Percentiles rank a stretch among this genome's conserved stretches.
phyloP scores from a whole-genome alignment of 2,113 vertebrate genomes.

The Hyperoodon ampullatus region DNA sequence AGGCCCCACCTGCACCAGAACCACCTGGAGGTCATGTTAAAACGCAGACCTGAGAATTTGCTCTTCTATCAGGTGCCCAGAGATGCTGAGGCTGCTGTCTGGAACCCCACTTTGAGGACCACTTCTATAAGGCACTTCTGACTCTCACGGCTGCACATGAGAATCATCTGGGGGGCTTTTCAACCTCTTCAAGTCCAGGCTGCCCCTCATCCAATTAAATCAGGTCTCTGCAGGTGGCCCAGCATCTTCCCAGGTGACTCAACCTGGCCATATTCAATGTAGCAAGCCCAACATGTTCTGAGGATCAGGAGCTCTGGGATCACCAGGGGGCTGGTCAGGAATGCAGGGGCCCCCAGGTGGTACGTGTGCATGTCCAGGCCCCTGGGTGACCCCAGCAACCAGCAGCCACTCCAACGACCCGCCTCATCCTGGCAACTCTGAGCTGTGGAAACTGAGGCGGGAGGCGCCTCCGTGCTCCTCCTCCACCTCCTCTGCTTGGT shows the following conservation, averaged over 20 bases:
- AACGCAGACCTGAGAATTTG: not conserved
- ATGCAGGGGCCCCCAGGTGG: not conserved
- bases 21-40: not conserved
- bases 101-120: not conserved
- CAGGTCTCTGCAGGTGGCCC: fast-evolving
- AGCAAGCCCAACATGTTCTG: not conserved
- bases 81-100: not conserved
- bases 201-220: not conserved
- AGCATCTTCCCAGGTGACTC: not conserved
- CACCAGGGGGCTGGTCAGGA: fast-evolving
- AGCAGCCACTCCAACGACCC: not conserved
- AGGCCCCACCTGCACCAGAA: not conserved
- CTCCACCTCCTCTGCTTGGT: not conserved
- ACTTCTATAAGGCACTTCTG: not conserved
- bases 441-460: not conserved
- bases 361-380: too few species aligned
- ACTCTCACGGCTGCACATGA: not conserved
- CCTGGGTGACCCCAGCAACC: not conserved
- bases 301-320: not conserved
- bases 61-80: not conserved
- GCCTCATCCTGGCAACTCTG: not conserved
- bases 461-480: not conserved
- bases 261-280: not conserved
- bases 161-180: too few species aligned
- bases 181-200: too few species aligned